These are phyloP conservation scores for Galagoides demidoff DNA, from an alignment of 2,797 vertebrate genomes.

Conservation along the genomic window DNA sequence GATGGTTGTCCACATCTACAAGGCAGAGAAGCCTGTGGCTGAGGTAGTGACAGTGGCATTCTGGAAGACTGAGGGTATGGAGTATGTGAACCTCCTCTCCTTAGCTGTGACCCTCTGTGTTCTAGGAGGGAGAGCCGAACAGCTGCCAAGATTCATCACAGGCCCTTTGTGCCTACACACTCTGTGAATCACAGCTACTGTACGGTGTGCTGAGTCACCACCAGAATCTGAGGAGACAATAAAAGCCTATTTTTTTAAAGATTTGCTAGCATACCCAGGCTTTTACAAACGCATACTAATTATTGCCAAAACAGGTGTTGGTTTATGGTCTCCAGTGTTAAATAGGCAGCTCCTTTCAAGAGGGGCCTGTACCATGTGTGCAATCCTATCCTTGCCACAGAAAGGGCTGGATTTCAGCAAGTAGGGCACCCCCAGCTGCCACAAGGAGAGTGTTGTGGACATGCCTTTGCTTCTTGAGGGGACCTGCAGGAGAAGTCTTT, in stretches of 20 bases:
- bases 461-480: background rate
- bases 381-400: background rate
- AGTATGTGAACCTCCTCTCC: background rate
- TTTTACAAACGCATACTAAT: constrained; percentile 67
- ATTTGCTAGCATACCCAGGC: constrained; percentile 4
- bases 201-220: constrained; percentile 82
- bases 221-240: constrained; percentile 78
- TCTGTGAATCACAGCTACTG: constrained; percentile 83
- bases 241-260: constrained; percentile 73
- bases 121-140: constrained; percentile 35
- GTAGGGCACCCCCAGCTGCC: too few relatives aligned
- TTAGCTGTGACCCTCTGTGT: constrained; percentile 50
- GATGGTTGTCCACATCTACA: background rate
- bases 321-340: background rate
- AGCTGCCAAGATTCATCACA: constrained; percentile 78
- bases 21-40: background rate
- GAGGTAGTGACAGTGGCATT: background rate
- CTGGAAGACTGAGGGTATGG: background rate
- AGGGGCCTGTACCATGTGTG: background rate
- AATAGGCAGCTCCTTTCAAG: background rate
- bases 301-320: constrained; percentile 69
- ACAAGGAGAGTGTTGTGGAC: too few relatives aligned
- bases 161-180: constrained; percentile 68
- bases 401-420: background rate
- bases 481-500: background rate